Evolutionary conservation across 2,888 invertebrate species (phyloP).

Genomic region (Agrypnus murinus): DNA sequence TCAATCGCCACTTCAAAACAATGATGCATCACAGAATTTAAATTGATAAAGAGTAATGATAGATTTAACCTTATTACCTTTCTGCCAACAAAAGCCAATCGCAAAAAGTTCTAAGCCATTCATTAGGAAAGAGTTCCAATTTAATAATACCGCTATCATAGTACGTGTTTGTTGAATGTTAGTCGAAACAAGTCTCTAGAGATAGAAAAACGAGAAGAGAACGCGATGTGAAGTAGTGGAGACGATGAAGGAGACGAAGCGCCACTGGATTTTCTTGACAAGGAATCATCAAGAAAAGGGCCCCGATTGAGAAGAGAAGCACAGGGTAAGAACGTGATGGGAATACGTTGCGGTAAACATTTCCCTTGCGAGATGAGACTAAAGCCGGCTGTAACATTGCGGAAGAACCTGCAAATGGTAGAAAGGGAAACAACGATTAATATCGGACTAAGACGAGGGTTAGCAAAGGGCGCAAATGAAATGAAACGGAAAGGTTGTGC

Average conservation of each 20-base stretch:
- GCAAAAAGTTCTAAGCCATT: too few species aligned
- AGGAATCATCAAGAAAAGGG: slow-evolving; percentile 56
- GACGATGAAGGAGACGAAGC: slow-evolving; percentile 41
- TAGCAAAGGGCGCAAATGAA: slow-evolving; percentile 59
- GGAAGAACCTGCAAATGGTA: slow-evolving; percentile 59
- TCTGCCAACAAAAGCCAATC: too few species aligned
- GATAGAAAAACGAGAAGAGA: slow-evolving; percentile 20
- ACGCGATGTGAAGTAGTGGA: slow-evolving; percentile 6
- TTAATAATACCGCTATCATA: background rate
- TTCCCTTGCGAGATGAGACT: slow-evolving; percentile 61
- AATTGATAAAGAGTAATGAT: too few species aligned
- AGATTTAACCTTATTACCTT: too few species aligned
- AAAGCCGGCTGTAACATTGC: slow-evolving; percentile 61
- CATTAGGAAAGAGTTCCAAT: too few species aligned
- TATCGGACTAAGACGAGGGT: slow-evolving; percentile 59
- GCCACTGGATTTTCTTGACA: slow-evolving; percentile 58
- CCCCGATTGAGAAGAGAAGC: slow-evolving; percentile 53
- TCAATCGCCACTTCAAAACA: background rate
- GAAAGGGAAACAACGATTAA: slow-evolving; percentile 62
- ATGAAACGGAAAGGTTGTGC: slow-evolving; percentile 54
- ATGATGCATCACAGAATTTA: too few species aligned
- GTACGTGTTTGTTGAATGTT: slow-evolving; percentile 17
- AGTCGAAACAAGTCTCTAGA: slow-evolving; percentile 9
- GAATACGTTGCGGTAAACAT: slow-evolving; percentile 62
- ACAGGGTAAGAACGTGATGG: slow-evolving; percentile 61